Percentiles rank a stretch among this genome's conserved stretches.
Conservation (phyloP, 2,113 vertebrate species). For the Terrapene triunguis region DNA sequence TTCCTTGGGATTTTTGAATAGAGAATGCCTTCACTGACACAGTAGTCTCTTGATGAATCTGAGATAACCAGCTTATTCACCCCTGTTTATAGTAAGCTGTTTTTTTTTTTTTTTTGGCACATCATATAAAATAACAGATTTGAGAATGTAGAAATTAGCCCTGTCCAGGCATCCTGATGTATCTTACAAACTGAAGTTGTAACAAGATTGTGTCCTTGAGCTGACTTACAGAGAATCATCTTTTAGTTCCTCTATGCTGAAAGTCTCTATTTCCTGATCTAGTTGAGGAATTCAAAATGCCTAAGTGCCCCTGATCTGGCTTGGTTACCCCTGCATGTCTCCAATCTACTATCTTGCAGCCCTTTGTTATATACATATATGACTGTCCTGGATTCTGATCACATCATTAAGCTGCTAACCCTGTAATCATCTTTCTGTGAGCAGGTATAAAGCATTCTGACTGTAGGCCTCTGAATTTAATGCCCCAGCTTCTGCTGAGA, state of each 20-base stretch:
- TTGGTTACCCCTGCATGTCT: not conserved
- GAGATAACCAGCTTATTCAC: not conserved
- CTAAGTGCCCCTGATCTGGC: too few species aligned
- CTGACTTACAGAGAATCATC: not conserved
- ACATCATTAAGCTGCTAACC: not conserved
- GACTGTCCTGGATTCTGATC: not conserved
- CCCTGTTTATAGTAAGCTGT: not conserved
- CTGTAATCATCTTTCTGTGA: not conserved
- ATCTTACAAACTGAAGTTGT: not conserved
- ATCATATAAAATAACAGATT: not conserved
- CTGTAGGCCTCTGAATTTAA: not conserved
- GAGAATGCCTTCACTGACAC: not conserved
- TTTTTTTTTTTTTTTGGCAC: not conserved
- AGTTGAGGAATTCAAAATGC: not conserved
- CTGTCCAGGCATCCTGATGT: not conserved
- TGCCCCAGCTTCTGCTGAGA: rapidly evolving
- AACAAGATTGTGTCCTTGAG: not conserved
- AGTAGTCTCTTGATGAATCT: not conserved
- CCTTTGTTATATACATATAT: not conserved
- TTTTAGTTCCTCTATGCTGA: not conserved
- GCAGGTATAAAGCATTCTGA: not conserved
- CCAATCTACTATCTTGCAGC: not conserved
- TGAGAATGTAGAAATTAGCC: not conserved
- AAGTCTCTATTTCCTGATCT: not conserved
- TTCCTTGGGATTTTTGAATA: not conserved